Percentiles rank a stretch among this genome's conserved stretches.
Conservation (phyloP, 2,888 invertebrate species). For the Parnassius apollo region DNA sequence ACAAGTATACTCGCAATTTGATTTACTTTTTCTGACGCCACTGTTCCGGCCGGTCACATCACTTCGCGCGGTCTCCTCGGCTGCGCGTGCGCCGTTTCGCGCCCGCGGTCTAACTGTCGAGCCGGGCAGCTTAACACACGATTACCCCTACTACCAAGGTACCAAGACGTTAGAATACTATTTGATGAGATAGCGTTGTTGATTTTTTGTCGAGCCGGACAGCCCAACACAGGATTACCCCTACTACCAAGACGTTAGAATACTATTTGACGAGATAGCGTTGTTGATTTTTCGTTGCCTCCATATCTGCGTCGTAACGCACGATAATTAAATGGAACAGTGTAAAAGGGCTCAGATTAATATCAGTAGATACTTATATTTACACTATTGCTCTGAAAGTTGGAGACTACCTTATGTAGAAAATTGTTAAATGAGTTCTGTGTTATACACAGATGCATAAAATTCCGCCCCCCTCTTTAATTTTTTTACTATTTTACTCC, state of each 20-base stretch:
- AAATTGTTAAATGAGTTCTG: too few species aligned
- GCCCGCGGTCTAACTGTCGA: slow-evolving; percentile 35
- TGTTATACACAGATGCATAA: too few species aligned
- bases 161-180: slow-evolving; percentile 43
- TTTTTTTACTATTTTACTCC: too few species aligned
- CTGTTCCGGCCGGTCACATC: slow-evolving; percentile 51
- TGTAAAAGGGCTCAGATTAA: slow-evolving; percentile 2
- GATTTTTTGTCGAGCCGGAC: slow-evolving; percentile 47
- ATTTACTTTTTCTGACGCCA: slow-evolving; percentile 60
- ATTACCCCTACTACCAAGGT: slow-evolving; percentile 56
- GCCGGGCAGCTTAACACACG: slow-evolving; percentile 43
- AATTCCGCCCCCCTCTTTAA: too few species aligned
- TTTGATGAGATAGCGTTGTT: slow-evolving; percentile 52
- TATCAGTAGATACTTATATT: neutral
- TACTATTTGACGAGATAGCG: slow-evolving; percentile 51
- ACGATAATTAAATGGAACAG: slow-evolving; percentile 7
- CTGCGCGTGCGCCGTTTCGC: slow-evolving; percentile 65
- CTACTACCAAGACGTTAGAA: slow-evolving; percentile 48
- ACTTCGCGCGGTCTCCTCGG: slow-evolving; percentile 51
- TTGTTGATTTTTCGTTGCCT: slow-evolving; percentile 48
- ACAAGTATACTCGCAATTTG: slow-evolving; percentile 48
- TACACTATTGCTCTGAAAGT: too few species aligned
- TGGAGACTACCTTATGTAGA: too few species aligned
- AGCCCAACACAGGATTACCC: slow-evolving; percentile 45
- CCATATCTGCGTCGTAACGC: slow-evolving; percentile 24